These are phyloP conservation scores for Anthopleura sola DNA, from an alignment of 64 coral and sea anemone species.

Conservation along the genomic window DNA sequence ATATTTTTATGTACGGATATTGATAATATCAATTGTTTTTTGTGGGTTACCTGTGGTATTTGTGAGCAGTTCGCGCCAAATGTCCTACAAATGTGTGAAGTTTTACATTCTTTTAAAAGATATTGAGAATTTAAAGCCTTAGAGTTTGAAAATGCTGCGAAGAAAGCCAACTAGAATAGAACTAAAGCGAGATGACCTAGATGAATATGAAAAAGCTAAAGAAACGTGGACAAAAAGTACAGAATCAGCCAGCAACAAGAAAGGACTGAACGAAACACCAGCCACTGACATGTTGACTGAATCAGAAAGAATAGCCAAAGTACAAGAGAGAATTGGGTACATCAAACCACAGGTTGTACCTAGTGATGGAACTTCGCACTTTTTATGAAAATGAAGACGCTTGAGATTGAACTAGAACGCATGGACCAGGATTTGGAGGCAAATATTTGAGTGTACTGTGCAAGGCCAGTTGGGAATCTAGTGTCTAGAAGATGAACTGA, in stretches of 20 bases:
- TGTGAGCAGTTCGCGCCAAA: neutral
- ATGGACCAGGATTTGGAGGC: neutral
- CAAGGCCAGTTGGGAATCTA: too few species aligned
- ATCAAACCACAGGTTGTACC: constrained; percentile 75
- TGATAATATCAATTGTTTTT: neutral
- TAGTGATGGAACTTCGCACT: constrained; percentile 76
- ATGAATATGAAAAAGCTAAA: constrained; percentile 90
- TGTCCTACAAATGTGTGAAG: neutral
- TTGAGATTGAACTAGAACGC: neutral
- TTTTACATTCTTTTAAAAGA: neutral
- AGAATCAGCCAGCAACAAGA: constrained; percentile 28
- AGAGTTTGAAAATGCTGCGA: constrained; percentile 49
- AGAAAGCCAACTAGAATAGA: constrained; percentile 90
- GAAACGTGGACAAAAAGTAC: constrained; percentile 62
- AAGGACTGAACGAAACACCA: neutral
- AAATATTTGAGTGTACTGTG: too few species aligned
- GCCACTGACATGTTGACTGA: constrained; percentile 33
- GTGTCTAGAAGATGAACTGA: too few species aligned
- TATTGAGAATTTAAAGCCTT: neutral
- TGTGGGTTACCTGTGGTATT: neutral
- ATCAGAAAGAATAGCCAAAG: constrained; percentile 56
- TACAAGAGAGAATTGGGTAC: constrained; percentile 83
- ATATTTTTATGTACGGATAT: neutral
- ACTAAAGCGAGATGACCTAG: constrained; percentile 80
- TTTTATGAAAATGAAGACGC: constrained; percentile 33